Evolutionary conservation across 2,888 invertebrate genomes (phyloP), one percentile per base, ranked within the genome.

Genomic region (Punctoribates punctum): DNA sequence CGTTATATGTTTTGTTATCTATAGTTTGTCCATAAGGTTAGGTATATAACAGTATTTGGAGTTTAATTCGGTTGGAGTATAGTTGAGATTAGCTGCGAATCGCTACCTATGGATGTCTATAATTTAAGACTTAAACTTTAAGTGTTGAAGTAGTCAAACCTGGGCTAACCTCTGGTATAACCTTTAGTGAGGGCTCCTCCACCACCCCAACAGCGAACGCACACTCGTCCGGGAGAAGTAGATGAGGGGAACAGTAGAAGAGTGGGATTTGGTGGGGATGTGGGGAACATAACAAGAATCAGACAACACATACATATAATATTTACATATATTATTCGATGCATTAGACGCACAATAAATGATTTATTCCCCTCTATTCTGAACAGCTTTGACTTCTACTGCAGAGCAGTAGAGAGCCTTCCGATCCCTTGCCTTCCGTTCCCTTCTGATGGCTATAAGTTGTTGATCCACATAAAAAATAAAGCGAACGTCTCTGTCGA

Each of bases 101-200:
- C 17, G 70, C 70, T 70, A 70, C 70, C 70, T 70, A 70, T 70
- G 67, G 29, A 67, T 70, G 42, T 38, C 38, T 70, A 70, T 70
- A 70, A 70, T 70, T 70, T 38, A 34, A 34, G 34, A 34, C 34
- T 34, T 34, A 34, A 34, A 34, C 34, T 34, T 34, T 34, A 70
- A 70, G 46, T 46, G 70, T 70, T 70, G 20, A 70, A 70, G 70
- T 70, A 70, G 70, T 70, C 70, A 46, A 70, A 70, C 70, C 70
- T 70, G 4, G 46, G 70, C 42, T 70, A 70, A 70, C 70, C 70
- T 70, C 42, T 70, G 20, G 46, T 70, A 23, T 70, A 70, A 70
- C 70, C 70, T 70, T 23, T 70, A n/a, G 46, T 29, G 17, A 70
- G 42, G 70, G 34, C 46, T 46, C 23, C 42, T 46, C 46, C 70